phyloP scores from a whole-genome alignment of 2,888 invertebrate genomes.

The Habrosyne pyritoides region DNA sequence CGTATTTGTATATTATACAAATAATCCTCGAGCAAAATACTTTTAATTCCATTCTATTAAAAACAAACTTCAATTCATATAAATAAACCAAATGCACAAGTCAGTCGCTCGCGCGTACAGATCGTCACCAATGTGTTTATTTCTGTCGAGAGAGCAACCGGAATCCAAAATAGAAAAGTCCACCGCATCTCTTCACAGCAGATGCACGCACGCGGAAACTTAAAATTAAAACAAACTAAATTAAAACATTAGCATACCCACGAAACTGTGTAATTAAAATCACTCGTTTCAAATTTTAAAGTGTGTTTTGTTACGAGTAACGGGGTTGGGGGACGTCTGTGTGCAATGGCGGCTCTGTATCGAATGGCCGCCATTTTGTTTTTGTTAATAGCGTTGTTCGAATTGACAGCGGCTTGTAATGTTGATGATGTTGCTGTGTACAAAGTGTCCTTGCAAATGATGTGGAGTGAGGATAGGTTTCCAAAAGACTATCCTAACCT shows the following conservation, averaged over 20 bases:
- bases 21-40: no score
- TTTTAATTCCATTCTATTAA: background rate
- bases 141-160: slow-evolving; percentile 65
- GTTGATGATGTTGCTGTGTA: slow-evolving; percentile 93
- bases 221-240: slow-evolving; percentile 33
- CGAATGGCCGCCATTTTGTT: slow-evolving; percentile 71
- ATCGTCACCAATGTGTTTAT: slow-evolving; percentile 73
- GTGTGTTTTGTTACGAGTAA: slow-evolving; percentile 14
- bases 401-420: slow-evolving; percentile 80
- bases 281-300: slow-evolving; percentile 22
- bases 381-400: slow-evolving; percentile 45
- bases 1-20: no score
- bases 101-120: slow-evolving; percentile 48
- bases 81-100: slow-evolving; percentile 52
- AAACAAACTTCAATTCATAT: slow-evolving; percentile 28
- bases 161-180: slow-evolving; percentile 80
- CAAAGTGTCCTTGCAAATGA: slow-evolving; percentile 92
- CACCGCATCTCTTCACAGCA: slow-evolving; percentile 61
- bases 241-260: slow-evolving; percentile 16
- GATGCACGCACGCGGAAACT: slow-evolving; percentile 65
- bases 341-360: slow-evolving; percentile 48
- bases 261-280: slow-evolving; percentile 26
- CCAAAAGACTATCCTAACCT: slow-evolving; percentile 94
- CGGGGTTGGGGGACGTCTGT: slow-evolving; percentile 37
- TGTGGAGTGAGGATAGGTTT: slow-evolving; percentile 94